phyloP scores from a whole-genome alignment of 2,797 vertebrate genomes.

The Streptopelia turtur region DNA sequence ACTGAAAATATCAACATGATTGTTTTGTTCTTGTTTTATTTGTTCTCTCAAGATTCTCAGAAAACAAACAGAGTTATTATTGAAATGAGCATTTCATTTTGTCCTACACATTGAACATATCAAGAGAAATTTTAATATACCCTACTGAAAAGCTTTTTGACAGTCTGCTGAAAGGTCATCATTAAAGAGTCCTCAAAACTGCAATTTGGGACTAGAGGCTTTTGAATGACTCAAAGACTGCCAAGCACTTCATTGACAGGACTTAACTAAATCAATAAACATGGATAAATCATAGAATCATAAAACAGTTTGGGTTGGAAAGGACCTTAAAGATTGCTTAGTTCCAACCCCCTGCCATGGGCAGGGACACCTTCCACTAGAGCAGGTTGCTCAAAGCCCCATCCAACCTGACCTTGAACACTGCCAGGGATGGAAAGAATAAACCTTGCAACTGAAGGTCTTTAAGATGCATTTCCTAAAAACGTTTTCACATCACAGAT shows the following conservation, averaged over 20 bases:
- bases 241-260: not conserved
- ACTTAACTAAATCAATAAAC: not conserved
- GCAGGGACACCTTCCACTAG: no score
- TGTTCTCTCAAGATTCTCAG: not conserved
- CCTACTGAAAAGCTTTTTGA: not conserved
- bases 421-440: not conserved
- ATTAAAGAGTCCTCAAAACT: not conserved
- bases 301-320: no score
- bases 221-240: not conserved
- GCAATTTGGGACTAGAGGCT: not conserved
- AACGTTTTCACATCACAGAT: not conserved
- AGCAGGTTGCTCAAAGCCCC: no score
- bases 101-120: not conserved
- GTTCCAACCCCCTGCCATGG: no score
- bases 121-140: not conserved
- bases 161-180: not conserved
- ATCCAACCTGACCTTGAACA: no score
- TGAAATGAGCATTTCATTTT: not conserved
- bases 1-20: not conserved
- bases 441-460: not conserved
- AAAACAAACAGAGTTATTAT: not conserved
- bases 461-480: not conserved
- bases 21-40: not conserved
- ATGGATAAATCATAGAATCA: not conserved
- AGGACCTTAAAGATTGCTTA: no score